Evolutionary conservation across 2,888 invertebrate genomes (phyloP).

Genomic region (Aproaerema taeniolella): DNA sequence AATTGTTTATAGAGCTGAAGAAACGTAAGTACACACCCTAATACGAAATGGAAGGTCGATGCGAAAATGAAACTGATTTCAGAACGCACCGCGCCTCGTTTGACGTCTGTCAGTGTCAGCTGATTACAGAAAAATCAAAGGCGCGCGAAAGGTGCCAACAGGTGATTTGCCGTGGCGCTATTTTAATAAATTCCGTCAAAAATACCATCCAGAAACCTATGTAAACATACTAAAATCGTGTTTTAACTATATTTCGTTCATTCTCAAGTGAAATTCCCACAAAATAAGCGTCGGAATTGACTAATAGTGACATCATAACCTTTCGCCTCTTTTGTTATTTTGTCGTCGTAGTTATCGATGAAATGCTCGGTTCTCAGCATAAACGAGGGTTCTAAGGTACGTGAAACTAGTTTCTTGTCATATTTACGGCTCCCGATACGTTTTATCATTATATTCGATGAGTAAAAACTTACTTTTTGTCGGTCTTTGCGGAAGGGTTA

Average conservation of each 20-base stretch:
- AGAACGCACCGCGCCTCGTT: conserved; percentile 3
- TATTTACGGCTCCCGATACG: conserved; percentile 40
- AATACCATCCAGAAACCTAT: too few relatives aligned
- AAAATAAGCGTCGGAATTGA: not conserved
- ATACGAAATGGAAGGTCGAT: too few relatives aligned
- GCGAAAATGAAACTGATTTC: too few relatives aligned
- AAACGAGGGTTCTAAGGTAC: conserved; percentile 37
- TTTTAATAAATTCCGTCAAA: too few relatives aligned
- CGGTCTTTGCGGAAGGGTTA: too few relatives aligned
- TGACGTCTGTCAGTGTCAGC: conserved; percentile 9
- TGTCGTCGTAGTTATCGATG: conserved; percentile 23
- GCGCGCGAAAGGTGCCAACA: conserved; percentile 2
- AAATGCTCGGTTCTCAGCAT: conserved; percentile 26
- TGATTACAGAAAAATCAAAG: not conserved
- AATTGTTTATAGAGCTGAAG: too few relatives aligned
- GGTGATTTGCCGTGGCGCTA: too few relatives aligned
- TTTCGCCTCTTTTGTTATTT: conserved; percentile 26
- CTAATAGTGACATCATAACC: conserved; percentile 23
- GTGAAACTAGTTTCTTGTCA: conserved; percentile 45
- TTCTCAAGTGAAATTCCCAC: not conserved
- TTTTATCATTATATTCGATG: conserved; percentile 22
- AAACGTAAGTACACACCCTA: too few relatives aligned
- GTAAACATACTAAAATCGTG: not conserved
- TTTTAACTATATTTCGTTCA: not conserved
- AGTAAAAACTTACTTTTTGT: too few relatives aligned